Evolutionary conservation across 64 coral and sea anemone species (phyloP).

Genomic region (Cladopsammia gracilis): DNA sequence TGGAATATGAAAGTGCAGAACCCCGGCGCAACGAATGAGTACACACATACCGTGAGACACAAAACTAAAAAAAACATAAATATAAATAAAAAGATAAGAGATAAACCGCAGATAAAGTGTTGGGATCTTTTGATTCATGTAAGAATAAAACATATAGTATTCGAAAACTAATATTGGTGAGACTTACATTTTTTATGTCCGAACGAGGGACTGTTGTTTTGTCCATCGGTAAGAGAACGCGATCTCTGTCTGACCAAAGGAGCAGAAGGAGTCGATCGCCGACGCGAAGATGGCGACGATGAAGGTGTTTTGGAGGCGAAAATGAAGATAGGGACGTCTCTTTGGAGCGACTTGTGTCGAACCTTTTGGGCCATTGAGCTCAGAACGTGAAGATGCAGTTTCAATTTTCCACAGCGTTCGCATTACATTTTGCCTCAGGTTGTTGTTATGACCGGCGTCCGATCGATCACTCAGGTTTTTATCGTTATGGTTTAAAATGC

Average conservation of each 20-base stretch:
- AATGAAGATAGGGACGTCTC: not conserved
- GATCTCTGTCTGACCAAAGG: not conserved
- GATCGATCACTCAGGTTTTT: too few relatives aligned
- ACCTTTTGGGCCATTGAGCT: not conserved
- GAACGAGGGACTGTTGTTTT: not conserved
- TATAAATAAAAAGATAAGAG: too few relatives aligned
- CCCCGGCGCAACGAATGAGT: too few relatives aligned
- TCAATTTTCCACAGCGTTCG: not conserved
- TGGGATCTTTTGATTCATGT: too few relatives aligned
- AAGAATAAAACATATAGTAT: too few relatives aligned
- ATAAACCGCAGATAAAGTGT: too few relatives aligned
- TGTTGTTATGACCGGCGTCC: not conserved
- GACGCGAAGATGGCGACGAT: not conserved
- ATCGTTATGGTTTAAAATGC: too few relatives aligned
- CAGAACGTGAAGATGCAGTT: not conserved
- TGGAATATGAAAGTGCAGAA: too few relatives aligned
- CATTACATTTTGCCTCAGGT: too few relatives aligned
- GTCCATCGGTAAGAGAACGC: not conserved
- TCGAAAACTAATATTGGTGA: too few relatives aligned
- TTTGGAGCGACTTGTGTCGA: not conserved
- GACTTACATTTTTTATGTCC: slow-evolving; percentile 8
- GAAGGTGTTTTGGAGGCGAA: not conserved
- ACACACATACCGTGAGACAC: too few relatives aligned
- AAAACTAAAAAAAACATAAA: too few relatives aligned
- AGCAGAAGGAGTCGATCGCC: not conserved